These are phyloP conservation scores for Diachrysia chrysitis DNA, from an alignment of 2,888 invertebrate species.

Conservation along the genomic window DNA sequence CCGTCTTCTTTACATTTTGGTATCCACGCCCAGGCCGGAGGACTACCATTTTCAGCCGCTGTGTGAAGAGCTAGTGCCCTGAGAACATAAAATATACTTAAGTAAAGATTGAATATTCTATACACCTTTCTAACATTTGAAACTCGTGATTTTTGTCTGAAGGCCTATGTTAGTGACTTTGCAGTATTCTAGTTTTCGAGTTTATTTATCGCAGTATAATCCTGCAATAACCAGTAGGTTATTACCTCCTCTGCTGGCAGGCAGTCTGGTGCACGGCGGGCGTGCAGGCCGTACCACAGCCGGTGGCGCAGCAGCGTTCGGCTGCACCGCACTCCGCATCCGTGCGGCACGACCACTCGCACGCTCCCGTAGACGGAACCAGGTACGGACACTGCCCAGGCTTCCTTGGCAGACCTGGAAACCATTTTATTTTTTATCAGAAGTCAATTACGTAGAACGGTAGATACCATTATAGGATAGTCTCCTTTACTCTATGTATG, in stretches of 20 bases:
- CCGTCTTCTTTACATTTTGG: constrained; percentile 93
- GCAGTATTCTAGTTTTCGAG: too few relatives aligned
- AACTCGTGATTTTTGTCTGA: too few relatives aligned
- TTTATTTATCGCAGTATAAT: too few relatives aligned
- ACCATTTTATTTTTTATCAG: not conserved
- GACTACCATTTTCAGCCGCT: constrained; percentile 90
- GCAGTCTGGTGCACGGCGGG: constrained; percentile 92
- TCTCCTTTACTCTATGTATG: too few relatives aligned
- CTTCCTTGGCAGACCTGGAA: constrained; percentile 90
- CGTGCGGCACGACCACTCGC: constrained; percentile 93
- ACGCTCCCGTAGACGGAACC: constrained; percentile 91
- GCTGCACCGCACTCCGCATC: constrained; percentile 93
- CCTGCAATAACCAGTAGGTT: too few relatives aligned
- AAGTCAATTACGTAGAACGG: too few relatives aligned
- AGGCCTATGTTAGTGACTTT: too few relatives aligned
- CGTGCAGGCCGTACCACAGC: constrained; percentile 95
- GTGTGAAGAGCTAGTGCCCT: constrained; percentile 82
- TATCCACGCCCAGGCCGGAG: constrained; percentile 93
- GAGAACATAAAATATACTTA: constrained; percentile 25
- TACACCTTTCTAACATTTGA: too few relatives aligned
- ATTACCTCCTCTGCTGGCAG: constrained; percentile 91
- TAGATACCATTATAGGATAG: too few relatives aligned
- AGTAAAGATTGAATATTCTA: too few relatives aligned
- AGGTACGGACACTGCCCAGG: constrained; percentile 95
- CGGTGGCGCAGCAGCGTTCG: constrained; percentile 95